phyloP scores from a whole-genome alignment of 1,140 invertebrate species.

The Diorhabda elongata region DNA sequence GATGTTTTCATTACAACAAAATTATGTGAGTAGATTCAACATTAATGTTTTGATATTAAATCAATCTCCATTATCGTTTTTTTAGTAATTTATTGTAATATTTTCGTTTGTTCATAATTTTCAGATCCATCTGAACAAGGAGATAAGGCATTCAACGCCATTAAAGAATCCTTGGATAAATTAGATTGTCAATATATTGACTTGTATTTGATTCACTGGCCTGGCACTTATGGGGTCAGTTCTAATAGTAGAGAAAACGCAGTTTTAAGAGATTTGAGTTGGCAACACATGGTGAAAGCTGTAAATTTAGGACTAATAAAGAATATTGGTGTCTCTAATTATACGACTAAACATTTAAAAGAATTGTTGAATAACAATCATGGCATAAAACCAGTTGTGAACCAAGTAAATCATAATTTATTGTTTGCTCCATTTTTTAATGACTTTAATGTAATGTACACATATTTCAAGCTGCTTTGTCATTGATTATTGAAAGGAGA shows the following conservation, averaged over 20 bases:
- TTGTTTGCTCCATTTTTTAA: too few species aligned
- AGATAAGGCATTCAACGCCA: constrained; percentile 52
- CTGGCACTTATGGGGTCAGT: constrained; percentile 52
- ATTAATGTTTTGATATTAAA: too few species aligned
- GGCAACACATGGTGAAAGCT: constrained; percentile 63
- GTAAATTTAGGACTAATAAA: constrained; percentile 59
- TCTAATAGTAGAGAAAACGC: constrained; percentile 13
- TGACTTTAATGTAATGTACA: too few species aligned
- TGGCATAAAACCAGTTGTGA: constrained; percentile 64
- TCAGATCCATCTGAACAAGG: constrained; percentile 69
- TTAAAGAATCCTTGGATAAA: constrained; percentile 60
- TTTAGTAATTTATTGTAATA: too few species aligned
- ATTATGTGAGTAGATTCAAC: constrained; percentile 53
- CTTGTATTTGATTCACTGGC: constrained; percentile 83
- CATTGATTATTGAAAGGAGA: too few species aligned
- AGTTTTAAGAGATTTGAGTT: constrained; percentile 53
- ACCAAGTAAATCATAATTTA: constrained; percentile 59
- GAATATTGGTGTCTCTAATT: constrained; percentile 83
- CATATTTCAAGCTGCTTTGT: too few species aligned
- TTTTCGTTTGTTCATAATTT: background rate
- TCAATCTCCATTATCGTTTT: too few species aligned
- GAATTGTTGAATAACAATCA: constrained; percentile 58
- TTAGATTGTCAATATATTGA: constrained; percentile 70
- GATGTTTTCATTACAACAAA: constrained; percentile 79
- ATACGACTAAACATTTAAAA: constrained; percentile 65